Base-by-base conservation (phyloP, 2,888 invertebrate species). In the Pterobdella sp. region DNA sequence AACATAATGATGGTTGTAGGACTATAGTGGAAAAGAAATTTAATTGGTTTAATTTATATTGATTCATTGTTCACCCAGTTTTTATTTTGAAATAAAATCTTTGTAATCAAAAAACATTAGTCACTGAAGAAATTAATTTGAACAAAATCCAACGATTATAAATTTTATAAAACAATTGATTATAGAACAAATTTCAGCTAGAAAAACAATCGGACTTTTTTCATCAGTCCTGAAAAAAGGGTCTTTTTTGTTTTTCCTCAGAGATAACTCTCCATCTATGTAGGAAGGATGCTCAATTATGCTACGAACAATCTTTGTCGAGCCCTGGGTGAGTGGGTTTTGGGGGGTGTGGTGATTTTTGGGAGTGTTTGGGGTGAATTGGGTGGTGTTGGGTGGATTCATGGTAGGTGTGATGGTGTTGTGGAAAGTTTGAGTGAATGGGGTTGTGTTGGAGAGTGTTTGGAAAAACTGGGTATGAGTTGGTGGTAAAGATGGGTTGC, bases 221-320 rank as follows among this genome's bases (percentile, higher is more conserved):
- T 83, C 83, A 74, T 83, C 83, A 3, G 82, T 82, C 73, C 83
- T 76, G 78, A 84, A 84, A 76, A 84, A 84, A 2, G 84, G 81
- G 77, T 84, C 83, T 22, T 81, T 80, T 7, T 79, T 81, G 4
- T 80, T 79, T 56, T 79, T 76, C 72, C 81, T 79, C 72, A 81
- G 76, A 75, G 80, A 80, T 71, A 84, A 83, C 76, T 83, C 84
- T 18, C 82, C 83, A 10, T 82, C 83, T 79, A 83, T 82, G 77
- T 83, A 84, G 75, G 80, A 82, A 0, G 83, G 83, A 77, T 84
- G 83, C 77, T 88, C 86, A 56, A 87, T 83, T 74, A 89, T 83
- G 78, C 56, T 71, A 10, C 71, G 60, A 1, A 71, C 71, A 1
- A 71, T 71, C 63, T 71, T 71, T 18, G 71, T 60, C 1, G 71